Base-by-base conservation (phyloP, 2,113 vertebrate species). In the Percina caprodes region DNA sequence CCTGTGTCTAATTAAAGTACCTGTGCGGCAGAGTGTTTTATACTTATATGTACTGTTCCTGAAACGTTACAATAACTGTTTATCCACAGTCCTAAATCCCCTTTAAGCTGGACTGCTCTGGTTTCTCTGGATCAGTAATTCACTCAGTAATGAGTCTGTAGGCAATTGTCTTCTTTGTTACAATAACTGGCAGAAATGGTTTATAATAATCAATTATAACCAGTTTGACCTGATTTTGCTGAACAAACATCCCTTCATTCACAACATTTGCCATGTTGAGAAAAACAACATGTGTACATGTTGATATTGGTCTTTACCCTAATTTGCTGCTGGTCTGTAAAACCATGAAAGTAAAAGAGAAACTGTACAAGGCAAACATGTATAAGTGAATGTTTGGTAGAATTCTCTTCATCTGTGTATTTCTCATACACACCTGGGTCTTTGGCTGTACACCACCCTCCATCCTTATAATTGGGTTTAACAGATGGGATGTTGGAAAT, bases 401-500 rank as follows among this genome's bases (percentile, higher is more conserved):
- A 65, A 9, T 23, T 48, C 1, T 49, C 33, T 48, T 49, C 39
- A 58, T 46, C 19, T 30, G 19, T 46, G 39, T 18, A 19, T 54
- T 23, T 42, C n/a, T 45, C 15, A 63, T 55, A 39, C 13, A 45
- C 18, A 35, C 5, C 4, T 9, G 1, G 18, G n/a, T 33, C 42
- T 2, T 21, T 30, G 24, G 24, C 51, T 33, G 13, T 54, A 23
- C 59, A 63, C 23, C 11, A 7, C 4, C 54, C 52, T 30, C 39
- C 0, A 6, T 21, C 6, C 48, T 73, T 51, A 63, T 84, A 67
- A 83, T 76, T 82, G 51, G 54, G 33, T 73, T 84, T 58, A 78
- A 89, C 88, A 89, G 81, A 79, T 85, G 76, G 75, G 54, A 66
- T 23, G 68, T 66, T 62, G 63, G 26, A 73, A 75, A 77, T 51